These are phyloP conservation scores for Eretmocerus hayati DNA, from an alignment of 2,888 invertebrate genomes.

Conservation along the genomic window DNA sequence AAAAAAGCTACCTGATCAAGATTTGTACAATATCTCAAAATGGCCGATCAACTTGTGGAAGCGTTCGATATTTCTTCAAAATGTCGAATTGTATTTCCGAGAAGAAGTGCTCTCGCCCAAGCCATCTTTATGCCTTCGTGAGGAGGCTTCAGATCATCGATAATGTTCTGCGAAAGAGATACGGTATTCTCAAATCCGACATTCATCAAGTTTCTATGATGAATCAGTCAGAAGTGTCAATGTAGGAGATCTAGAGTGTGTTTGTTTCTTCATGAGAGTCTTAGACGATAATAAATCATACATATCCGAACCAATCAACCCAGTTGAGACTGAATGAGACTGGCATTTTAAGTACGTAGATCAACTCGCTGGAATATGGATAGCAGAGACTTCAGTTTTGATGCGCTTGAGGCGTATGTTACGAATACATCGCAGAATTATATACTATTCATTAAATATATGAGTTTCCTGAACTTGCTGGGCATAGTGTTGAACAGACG, in stretches of 20 bases:
- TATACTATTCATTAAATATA: too few species aligned
- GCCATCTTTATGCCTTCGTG: background rate
- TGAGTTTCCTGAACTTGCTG: too few species aligned
- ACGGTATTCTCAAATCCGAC: background rate
- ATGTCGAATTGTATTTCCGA: background rate
- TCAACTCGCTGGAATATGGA: too few species aligned
- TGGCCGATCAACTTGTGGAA: background rate
- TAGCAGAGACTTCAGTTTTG: too few species aligned
- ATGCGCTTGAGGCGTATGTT: too few species aligned
- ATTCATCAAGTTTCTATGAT: background rate
- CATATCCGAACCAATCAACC: background rate
- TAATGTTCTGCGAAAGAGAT: background rate
- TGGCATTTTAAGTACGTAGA: too few species aligned
- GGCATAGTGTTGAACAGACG: too few species aligned
- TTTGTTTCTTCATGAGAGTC: background rate
- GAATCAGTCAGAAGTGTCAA: background rate
- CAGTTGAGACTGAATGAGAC: background rate
- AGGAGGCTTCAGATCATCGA: background rate
- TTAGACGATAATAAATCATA: background rate
- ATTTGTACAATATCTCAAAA: background rate
- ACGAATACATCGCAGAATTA: too few species aligned
- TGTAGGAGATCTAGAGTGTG: conserved; percentile 6
- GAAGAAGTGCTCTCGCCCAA: background rate
- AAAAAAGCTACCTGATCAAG: background rate
- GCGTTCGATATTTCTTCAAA: background rate